Base-by-base conservation (phyloP, 1,140 invertebrate genomes). In the Doryteuthis pealeii region DNA sequence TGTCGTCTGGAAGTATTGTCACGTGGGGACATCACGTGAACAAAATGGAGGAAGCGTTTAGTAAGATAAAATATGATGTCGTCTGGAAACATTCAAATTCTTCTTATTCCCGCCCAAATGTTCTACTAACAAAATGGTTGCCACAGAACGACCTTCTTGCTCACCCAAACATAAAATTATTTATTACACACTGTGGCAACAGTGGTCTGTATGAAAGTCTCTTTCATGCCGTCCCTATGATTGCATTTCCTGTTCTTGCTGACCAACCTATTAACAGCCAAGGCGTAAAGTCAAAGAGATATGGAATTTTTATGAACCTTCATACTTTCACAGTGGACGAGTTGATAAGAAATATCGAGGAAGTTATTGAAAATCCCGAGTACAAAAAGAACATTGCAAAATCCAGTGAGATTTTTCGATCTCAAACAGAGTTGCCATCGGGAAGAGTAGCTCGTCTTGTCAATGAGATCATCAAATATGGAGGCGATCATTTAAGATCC, bases 211-310 rank as follows among this genome's bases (percentile, higher is more conserved):
- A 77, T 72, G 82, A 83, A 65, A 77, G 79, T 15, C 73, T 81
- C 15, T 81, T 74, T 69, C 77, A 81, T 73, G 82, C 77, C 0
- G 77, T 83, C 18, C 82, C 82, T 26, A 77, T 83, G 73, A 43
- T 95, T 10, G 90, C 91, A 8, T 91, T 94, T 79, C 94, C 94
- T 6, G 84, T 94, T 72, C 90, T 91, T 73, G 92, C 90, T 2
- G 93, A 94, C 76, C 92, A 93, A 80, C 78, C 76, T 14, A 85
- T 85, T 15, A 91, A 91, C 81, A 75, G 77, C 22, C 28, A 71
- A 22, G 49, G 79, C n/a, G 75, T 78, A 31, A 69, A 54, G 15
- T 32, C 35, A 4, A 79, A 77, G 45, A 75, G 70, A 3, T 78
- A 77, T 65, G 79, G 80, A 43, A 32, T 78, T 10, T 67, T 31